Evolutionary conservation across 2,888 invertebrate genomes (phyloP).

Genomic region (Eupithecia abbreviata): DNA sequence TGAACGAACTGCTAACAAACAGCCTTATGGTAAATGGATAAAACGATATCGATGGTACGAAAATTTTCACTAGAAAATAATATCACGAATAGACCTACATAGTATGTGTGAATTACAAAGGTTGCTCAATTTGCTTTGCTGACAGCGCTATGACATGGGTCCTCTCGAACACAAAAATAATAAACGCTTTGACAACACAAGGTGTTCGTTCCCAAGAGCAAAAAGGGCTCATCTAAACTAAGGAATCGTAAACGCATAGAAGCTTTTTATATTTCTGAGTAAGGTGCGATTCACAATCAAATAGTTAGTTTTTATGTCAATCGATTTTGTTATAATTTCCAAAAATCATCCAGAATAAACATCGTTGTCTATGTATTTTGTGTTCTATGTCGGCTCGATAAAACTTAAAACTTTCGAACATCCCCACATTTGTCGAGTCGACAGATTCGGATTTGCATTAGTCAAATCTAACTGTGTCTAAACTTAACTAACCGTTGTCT

Average conservation of each 20-base stretch:
- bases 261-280: neutral
- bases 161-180: constrained; percentile 31
- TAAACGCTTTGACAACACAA: constrained; percentile 37
- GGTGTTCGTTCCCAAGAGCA: constrained; percentile 25
- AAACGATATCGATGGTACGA: neutral
- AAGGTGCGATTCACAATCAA: neutral
- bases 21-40: neutral
- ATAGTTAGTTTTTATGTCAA: no score
- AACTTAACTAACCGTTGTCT: no score
- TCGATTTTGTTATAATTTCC: no score
- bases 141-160: constrained; percentile 34
- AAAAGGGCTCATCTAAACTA: constrained; percentile 18
- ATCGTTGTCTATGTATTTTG: no score
- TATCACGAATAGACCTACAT: constrained; percentile 1
- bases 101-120: constrained; percentile 19
- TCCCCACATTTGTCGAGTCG: no score
- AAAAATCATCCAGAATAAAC: no score
- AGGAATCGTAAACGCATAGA: constrained; percentile 20
- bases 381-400: no score
- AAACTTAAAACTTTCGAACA: no score
- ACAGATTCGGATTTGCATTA: no score
- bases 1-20: no score
- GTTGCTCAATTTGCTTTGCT: constrained; percentile 18
- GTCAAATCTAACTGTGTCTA: no score
- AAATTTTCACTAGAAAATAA: neutral